Evolutionary conservation across 2,888 invertebrate genomes (phyloP).

Genomic region (Epinotia bilunana): DNA sequence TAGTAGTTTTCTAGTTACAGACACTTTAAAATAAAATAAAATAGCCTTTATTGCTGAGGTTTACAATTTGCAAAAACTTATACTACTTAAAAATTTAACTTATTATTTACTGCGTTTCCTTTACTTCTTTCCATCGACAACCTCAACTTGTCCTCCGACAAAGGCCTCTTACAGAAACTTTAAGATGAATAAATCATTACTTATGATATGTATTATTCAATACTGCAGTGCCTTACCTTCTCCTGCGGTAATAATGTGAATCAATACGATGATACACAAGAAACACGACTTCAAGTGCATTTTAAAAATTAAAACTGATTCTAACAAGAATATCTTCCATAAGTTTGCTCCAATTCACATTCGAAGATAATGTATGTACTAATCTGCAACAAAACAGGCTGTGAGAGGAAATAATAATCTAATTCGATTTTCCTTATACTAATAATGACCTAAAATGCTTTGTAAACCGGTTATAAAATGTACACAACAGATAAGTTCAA

Average conservation of each 20-base stretch:
- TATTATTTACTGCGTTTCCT: too few species aligned
- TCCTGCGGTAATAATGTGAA: slow-evolving; percentile 27
- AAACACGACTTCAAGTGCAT: slow-evolving; percentile 28
- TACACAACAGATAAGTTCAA: slow-evolving; percentile 12
- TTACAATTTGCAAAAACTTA: too few species aligned
- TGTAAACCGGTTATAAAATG: slow-evolving; percentile 15
- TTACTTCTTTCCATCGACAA: too few species aligned
- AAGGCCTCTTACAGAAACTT: too few species aligned
- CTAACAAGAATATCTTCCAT: slow-evolving; percentile 4
- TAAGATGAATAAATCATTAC: too few species aligned
- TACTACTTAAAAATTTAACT: too few species aligned
- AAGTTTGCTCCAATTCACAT: slow-evolving; percentile 1
- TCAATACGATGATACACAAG: slow-evolving; percentile 14
- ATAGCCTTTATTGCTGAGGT: too few species aligned
- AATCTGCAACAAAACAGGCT: slow-evolving; percentile 35
- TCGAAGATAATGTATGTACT: slow-evolving; percentile 3
- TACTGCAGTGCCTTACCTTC: slow-evolving; percentile 31
- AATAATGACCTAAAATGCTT: slow-evolving; percentile 28
- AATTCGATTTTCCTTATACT: slow-evolving; percentile 31
- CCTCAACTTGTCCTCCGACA: too few species aligned
- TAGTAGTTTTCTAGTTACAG: too few species aligned
- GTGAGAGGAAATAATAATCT: slow-evolving; percentile 9
- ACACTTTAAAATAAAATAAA: too few species aligned
- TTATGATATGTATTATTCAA: background rate
- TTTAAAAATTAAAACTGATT: slow-evolving; percentile 5